Conservation (phyloP, 1,140 invertebrate species). For the Wasmannia auropunctata region DNA sequence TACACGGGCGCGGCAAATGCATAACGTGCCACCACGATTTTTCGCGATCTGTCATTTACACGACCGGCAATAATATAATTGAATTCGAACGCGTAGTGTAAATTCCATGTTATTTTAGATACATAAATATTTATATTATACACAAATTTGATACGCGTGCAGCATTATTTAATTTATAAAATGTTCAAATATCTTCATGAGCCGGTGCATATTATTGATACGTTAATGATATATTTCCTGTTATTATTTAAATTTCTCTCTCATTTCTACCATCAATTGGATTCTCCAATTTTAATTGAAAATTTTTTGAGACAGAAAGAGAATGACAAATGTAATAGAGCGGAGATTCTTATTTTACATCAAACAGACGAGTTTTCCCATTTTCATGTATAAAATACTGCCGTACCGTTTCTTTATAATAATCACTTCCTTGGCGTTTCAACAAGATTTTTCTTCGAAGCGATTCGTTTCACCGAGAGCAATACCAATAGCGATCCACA, state of each 20-base stretch:
- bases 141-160: slow-evolving; percentile 4
- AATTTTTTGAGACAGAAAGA: background rate
- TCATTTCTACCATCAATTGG: background rate
- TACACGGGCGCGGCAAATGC: background rate
- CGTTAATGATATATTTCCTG: background rate
- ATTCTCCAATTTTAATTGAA: background rate
- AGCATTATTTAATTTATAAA: slow-evolving; percentile 16
- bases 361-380: background rate
- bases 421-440: background rate
- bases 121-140: slow-evolving; percentile 4
- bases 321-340: background rate
- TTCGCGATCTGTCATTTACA: background rate
- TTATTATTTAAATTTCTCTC: background rate
- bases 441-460: slow-evolving; percentile 29
- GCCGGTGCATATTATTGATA: background rate
- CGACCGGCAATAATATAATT: background rate
- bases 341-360: background rate
- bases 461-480: background rate
- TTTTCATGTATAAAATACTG: background rate
- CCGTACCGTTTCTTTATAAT: background rate
- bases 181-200: background rate
- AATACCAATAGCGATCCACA: background rate
- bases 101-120: background rate
- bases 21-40: background rate
- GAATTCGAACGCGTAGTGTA: background rate